Conservation (phyloP, 2,113 vertebrate genomes). For the Alligator sinensis region DNA sequence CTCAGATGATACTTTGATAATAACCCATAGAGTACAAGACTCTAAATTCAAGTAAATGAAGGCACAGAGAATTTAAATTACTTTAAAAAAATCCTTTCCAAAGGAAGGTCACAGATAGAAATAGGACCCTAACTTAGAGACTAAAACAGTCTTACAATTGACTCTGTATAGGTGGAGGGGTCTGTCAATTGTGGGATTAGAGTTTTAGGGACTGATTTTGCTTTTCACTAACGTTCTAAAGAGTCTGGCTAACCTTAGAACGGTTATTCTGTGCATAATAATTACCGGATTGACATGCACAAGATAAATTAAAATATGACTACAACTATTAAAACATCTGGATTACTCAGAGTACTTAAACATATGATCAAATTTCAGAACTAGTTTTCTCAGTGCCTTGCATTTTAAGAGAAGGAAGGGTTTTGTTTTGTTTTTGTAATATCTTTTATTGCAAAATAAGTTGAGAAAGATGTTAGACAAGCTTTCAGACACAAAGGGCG, state of each 20-base stretch:
- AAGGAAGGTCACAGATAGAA: not conserved
- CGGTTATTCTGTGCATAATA: not conserved
- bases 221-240: not conserved
- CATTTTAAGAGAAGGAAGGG: too few species aligned
- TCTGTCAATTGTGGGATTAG: not conserved
- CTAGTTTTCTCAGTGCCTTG: too few species aligned
- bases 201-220: not conserved
- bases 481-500: too few species aligned
- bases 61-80: not conserved
- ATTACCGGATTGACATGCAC: not conserved
- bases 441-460: too few species aligned
- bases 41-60: not conserved
- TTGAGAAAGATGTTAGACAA: too few species aligned
- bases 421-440: too few species aligned
- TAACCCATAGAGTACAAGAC: not conserved
- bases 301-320: not conserved
- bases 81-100: not conserved
- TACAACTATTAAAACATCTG: not conserved
- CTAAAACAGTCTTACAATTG: not conserved
- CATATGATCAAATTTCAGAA: not conserved
- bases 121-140: not conserved
- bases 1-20: not conserved
- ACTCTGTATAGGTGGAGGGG: not conserved
- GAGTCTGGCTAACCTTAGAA: not conserved
- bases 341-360: not conserved